Percentiles rank a stretch among this genome's conserved stretches.
phyloP scores from a whole-genome alignment of 1,140 invertebrate genomes.

The Eurosta solidaginis region DNA sequence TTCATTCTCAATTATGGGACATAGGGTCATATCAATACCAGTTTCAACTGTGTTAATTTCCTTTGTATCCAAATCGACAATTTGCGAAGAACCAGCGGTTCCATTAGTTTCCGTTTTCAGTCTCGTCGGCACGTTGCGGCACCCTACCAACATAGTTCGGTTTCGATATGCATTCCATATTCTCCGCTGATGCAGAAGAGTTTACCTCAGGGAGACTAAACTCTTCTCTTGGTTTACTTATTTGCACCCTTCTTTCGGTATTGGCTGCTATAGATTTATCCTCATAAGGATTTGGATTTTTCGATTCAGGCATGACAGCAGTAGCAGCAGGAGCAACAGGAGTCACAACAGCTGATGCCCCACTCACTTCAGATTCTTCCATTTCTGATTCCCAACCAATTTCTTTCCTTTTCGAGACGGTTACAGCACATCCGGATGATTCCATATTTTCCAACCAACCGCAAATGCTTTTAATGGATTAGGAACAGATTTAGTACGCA shows the following conservation, averaged over 20 bases:
- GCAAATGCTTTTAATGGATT: slow-evolving; percentile 98
- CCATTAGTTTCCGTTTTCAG: slow-evolving; percentile 49
- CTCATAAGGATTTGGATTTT: background rate
- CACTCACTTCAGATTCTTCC: slow-evolving; percentile 61
- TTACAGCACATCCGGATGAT: slow-evolving; percentile 97
- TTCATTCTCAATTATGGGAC: slow-evolving; percentile 34
- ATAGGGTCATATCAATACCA: slow-evolving; percentile 47
- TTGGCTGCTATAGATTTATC: background rate
- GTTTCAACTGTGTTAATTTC: slow-evolving; percentile 65
- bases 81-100: slow-evolving; percentile 54
- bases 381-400: slow-evolving; percentile 91
- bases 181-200: slow-evolving; percentile 11
- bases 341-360: background rate
- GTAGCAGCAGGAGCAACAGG: background rate
- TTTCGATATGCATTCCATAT: slow-evolving; percentile 40
- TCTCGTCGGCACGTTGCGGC: slow-evolving; percentile 40
- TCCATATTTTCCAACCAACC: slow-evolving; percentile 99
- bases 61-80: slow-evolving; percentile 66
- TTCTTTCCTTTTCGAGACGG: slow-evolving; percentile 84
- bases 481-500: slow-evolving; percentile 80
- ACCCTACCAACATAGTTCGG: slow-evolving; percentile 48
- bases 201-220: background rate
- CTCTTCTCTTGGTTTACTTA: background rate
- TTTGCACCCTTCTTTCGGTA: background rate
- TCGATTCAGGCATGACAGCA: background rate